Base-by-base conservation (phyloP, 2,113 vertebrate genomes). In the Ceyx cyanopectus region DNA sequence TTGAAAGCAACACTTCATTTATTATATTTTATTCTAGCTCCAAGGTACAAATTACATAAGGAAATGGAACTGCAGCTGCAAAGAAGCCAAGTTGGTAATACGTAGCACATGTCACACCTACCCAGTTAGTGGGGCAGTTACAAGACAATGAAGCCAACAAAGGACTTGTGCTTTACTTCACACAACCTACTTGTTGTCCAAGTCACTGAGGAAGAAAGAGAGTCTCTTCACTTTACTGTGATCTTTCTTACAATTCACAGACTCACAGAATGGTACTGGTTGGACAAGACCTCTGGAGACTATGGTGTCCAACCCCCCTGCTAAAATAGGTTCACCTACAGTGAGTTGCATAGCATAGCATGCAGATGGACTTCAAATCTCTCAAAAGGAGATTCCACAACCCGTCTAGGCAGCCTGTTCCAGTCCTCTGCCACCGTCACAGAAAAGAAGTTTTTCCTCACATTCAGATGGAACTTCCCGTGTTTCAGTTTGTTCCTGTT, bases 1-100 rank as follows among this genome's bases (percentile, higher is more conserved):
- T 95, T 90, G 95, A 97, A 93, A 96, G 95, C 54, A 94, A 91
- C 97, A 98, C 95, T 97, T 97, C 96, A 97, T 97, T 97, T 97
- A 92, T 98, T 96, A 96, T 89, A 94, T 94, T 34, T 91, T 94
- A 93, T 95, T 30, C 46, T 89, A 94, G 91, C 91, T 92, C 89
- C 95, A 96, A 97, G 94, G 63, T 86, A 96, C 85, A 97, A 97
- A 96, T 97, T 97, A 92, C 89, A 66, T 91, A 96, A 90, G 60
- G 11, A 89, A 92, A 82, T 84, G 58, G 26, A 92, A 92, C 69
- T 93, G 77, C 93, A 97, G 92, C 96, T 97, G 96, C 85, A 94
- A 72, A 79, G 81, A 94, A 93, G 54, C 73, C 80, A 79, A 51
- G 53, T 54, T 57, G 72, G 46, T 54, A 94, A 78, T 53, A 19